Conservation (phyloP, 2,113 vertebrate species). For the Calidris pugnax region DNA sequence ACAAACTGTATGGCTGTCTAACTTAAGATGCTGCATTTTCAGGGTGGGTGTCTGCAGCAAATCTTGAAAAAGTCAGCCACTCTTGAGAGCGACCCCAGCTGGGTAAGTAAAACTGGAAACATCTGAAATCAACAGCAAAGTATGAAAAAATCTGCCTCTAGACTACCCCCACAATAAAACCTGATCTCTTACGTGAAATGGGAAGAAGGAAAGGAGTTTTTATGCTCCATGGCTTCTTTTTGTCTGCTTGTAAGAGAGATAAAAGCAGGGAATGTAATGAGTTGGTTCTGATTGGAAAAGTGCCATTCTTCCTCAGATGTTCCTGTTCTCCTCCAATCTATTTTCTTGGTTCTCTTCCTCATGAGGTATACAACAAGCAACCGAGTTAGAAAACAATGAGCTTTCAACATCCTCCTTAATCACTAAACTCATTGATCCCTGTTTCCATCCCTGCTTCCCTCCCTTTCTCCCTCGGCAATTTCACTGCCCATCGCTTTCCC, state of each 20-base stretch:
- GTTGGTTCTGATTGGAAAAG: neutral
- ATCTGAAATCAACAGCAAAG: neutral
- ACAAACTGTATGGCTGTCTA: accelerated
- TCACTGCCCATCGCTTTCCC: neutral
- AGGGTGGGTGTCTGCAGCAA: neutral
- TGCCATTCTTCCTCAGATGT: neutral
- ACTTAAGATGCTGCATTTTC: neutral
- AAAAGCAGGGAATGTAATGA: neutral
- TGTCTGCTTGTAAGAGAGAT: neutral
- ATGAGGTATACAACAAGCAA: neutral
- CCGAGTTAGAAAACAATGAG: neutral
- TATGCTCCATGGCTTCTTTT: neutral
- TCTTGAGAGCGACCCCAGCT: neutral
- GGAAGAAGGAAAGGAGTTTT: neutral
- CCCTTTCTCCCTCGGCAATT: neutral
- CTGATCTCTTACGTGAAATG: neutral
- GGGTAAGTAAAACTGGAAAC: neutral
- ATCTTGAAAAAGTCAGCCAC: neutral
- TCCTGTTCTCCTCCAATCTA: neutral
- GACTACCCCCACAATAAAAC: neutral
- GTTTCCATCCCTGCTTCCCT: neutral
- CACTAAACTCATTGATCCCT: neutral
- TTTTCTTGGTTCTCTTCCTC: neutral
- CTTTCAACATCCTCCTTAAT: neutral
- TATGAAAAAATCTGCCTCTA: neutral